These are phyloP conservation scores for Morphnarchus princeps DNA, from an alignment of 2,113 vertebrate species.

Conservation along the genomic window DNA sequence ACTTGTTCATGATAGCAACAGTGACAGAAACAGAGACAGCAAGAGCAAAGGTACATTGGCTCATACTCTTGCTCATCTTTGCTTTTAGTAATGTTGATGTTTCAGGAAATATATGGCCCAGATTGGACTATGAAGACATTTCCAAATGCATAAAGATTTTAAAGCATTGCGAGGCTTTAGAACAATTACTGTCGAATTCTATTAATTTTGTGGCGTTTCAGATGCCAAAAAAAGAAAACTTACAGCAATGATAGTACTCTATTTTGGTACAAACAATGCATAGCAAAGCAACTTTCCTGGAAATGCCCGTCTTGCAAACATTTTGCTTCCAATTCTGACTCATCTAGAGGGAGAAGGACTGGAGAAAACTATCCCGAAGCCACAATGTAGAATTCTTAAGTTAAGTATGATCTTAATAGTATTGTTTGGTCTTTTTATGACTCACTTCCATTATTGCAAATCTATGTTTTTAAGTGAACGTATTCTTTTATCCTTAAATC, in stretches of 20 bases:
- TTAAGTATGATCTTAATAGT: background rate
- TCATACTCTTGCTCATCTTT: background rate
- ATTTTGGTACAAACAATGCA: conserved; percentile 11
- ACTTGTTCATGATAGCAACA: background rate
- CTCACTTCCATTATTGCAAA: background rate
- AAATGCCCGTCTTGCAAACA: background rate
- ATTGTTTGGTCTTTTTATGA: background rate
- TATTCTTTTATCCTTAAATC: background rate
- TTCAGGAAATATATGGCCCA: background rate
- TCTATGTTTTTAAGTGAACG: background rate
- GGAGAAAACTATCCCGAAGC: background rate
- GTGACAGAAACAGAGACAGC: background rate
- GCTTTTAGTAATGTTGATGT: background rate
- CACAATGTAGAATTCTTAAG: background rate
- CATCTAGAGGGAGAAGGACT: background rate
- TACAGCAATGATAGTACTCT: background rate
- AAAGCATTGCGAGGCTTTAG: background rate
- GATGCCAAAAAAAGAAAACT: background rate
- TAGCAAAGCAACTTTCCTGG: background rate
- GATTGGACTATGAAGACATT: background rate
- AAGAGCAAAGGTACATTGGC: background rate
- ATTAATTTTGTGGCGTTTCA: background rate
- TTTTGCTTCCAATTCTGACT: background rate
- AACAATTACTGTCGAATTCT: background rate
- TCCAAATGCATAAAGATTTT: background rate